phyloP scores from a whole-genome alignment of 2,797 vertebrate species.

The Argyrosomus regius region DNA sequence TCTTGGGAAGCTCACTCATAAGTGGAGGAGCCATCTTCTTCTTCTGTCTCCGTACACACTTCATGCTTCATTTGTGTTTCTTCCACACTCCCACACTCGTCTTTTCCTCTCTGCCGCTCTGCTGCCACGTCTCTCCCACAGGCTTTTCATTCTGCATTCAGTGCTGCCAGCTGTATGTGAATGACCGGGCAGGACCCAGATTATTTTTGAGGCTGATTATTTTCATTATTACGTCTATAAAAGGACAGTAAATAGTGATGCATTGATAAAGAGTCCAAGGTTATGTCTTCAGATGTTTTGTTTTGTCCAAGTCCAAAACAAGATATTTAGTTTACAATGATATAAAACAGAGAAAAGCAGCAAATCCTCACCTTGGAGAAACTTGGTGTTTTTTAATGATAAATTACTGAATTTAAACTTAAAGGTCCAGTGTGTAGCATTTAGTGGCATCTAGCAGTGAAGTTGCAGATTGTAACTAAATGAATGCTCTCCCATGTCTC shows the following conservation, averaged over 20 bases:
- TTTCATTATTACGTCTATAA: not conserved
- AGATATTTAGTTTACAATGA: not conserved
- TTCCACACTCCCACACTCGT: constrained; percentile 53
- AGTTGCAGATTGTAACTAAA: no score
- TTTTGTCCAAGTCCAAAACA: not conserved
- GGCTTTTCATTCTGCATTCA: constrained; percentile 13
- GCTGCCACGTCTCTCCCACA: constrained; percentile 44
- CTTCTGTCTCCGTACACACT: constrained; percentile 47
- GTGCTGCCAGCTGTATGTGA: constrained; percentile 8
- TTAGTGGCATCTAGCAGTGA: no score
- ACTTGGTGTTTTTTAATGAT: not conserved
- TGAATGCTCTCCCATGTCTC: no score
- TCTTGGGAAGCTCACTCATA: constrained; percentile 31
- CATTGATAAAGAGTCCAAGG: not conserved
- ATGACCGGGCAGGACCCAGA: not conserved
- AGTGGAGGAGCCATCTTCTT: constrained; percentile 42
- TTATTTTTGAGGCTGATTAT: not conserved
- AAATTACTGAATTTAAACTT: no score
- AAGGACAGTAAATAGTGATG: not conserved
- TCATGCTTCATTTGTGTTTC: constrained; percentile 65
- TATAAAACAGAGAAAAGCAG: not conserved
- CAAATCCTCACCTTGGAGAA: not conserved
- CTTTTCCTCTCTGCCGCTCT: constrained; percentile 29
- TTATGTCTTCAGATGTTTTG: not conserved
- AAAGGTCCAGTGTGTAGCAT: no score